Base-by-base conservation (phyloP, 2,888 invertebrate species). In the Apotomis turbidana region DNA sequence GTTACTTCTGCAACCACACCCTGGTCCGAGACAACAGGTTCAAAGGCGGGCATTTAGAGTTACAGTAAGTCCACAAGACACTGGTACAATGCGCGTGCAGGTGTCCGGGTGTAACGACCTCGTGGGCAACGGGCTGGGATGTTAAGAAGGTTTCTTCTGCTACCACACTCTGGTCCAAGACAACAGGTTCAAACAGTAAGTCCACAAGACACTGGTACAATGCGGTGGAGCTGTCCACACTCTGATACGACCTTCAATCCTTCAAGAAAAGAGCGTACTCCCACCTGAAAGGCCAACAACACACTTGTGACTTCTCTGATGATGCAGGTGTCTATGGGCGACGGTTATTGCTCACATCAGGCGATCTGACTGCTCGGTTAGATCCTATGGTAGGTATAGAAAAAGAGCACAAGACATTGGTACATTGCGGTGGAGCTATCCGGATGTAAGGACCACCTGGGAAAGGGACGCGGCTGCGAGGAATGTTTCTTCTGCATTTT, bases 401-500 rank as follows among this genome's bases (percentile, higher is more conserved):
- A 2, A 27, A 27, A 27, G 2, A 27, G 2, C 27, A 27, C 27
- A 27, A 27, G 27, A 27, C 27, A 27, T 27, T 27, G 27, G 27
- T 27, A 27, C 27, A 27, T 2, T 27, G 27, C 27, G 2, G 27
- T 27, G 27, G 27, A 27, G 27, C 27, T 27, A 27, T 27, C 62
- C 6, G 69, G 62, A 6, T 72, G 72, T 57, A 38, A 38, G 8
- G 13, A 57, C 58, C 44, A 68, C 1, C 54, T 54, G 0, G 72
- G 72, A 6, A 62, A 58, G 15, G 72, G 68, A 0, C 54, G 9
- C 2, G 68, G 59, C 12, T 72, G 72, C 27, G 44, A 72, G 8
- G 72, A 72, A n/a, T 72, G 72, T 62, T 57, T 51, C 27, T 58
- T 51, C 51, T 63, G 71, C 44, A 72, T 68, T 38, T n/a, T 27